These are phyloP conservation scores for Drosophila ustulata DNA, from an alignment of 2,888 invertebrate species.

Conservation along the genomic window DNA sequence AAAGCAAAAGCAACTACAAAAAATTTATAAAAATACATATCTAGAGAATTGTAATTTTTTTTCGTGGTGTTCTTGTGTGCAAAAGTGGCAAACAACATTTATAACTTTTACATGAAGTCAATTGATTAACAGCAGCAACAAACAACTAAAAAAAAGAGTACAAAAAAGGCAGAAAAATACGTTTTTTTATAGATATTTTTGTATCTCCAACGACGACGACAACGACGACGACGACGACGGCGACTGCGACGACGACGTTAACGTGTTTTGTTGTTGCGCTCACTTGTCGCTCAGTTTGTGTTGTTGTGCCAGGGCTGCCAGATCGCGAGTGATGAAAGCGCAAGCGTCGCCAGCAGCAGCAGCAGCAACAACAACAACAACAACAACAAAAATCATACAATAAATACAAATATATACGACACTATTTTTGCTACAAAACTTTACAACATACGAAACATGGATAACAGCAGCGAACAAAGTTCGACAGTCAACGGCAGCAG, in stretches of 20 bases:
- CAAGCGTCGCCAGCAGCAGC: constrained; percentile 69
- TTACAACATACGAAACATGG: constrained; percentile 41
- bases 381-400: constrained; percentile 7
- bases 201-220: constrained; percentile 14
- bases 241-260: constrained; percentile 43
- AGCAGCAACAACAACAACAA: constrained; percentile 25
- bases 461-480: constrained; percentile 61
- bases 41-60: too few relatives aligned
- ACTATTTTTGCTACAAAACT: constrained; percentile 57
- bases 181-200: constrained; percentile 13
- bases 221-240: constrained; percentile 30
- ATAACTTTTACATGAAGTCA: constrained; percentile 21
- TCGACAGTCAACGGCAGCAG: constrained; percentile 22
- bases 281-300: constrained; percentile 30
- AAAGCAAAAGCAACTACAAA: too few relatives aligned
- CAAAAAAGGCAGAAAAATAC: constrained; percentile 4
- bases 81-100: neutral
- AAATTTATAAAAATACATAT: too few relatives aligned
- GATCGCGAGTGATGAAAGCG: constrained; percentile 79
- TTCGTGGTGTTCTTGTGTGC: too few relatives aligned
- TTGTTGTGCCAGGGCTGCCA: constrained; percentile 67
- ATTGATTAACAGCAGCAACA: constrained; percentile 13
- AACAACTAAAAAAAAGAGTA: constrained; percentile 7
- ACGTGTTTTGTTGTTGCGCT: constrained; percentile 53
- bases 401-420: constrained; percentile 24